Base-by-base conservation (phyloP, 2,888 invertebrate species). In the Trypoxylon attenuatum region DNA sequence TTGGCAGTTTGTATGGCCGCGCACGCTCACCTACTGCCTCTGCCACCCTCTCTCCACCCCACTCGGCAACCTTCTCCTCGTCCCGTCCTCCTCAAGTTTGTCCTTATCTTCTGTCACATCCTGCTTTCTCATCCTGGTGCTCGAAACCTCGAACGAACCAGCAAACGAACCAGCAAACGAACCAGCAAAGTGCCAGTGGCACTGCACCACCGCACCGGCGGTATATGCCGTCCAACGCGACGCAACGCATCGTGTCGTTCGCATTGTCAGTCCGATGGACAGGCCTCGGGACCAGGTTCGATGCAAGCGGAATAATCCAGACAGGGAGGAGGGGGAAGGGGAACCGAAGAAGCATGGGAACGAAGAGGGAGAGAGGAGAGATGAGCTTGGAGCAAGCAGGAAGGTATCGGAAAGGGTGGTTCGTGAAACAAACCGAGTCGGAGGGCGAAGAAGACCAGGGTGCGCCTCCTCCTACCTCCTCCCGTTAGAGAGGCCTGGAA, bases 1-100 rank as follows among this genome's bases (percentile, higher is more conserved):
- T 78, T 84, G 83, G 82, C 84, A 87, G 83, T 86, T 86, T 86
- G 84, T 84, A 82, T 83, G 82, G 78, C 71, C 73, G 77, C 78
- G 76, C 76, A 73, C 77, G 75, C 78, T 76, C 76, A 74, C 77
- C 66, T 70, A 69, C 25, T 8, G 25, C 25, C 25, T 4, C 25
- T 8, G 25, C 25, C 25, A 8, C 25, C 25, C 5, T 25, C 25
- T 4, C 4, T 4, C 25, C 25, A 8, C 25, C 5, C 25, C 25
- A 8, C 25, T 25, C 5, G 29, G 29, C n/a, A n/a, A n/a, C n/a
- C n/a, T n/a, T n/a, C n/a, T n/a, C n/a, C n/a, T n/a, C n/a, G n/a
- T n/a, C n/a, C n/a, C n/a, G n/a, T n/a, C n/a, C n/a, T n/a, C n/a
- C n/a, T n/a, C n/a, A n/a, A n/a, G n/a, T n/a, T n/a, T n/a, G n/a